These are phyloP conservation scores for Umimayanthus chanpuru DNA, from an alignment of 92 coral and sea anemone species.

Conservation along the genomic window DNA sequence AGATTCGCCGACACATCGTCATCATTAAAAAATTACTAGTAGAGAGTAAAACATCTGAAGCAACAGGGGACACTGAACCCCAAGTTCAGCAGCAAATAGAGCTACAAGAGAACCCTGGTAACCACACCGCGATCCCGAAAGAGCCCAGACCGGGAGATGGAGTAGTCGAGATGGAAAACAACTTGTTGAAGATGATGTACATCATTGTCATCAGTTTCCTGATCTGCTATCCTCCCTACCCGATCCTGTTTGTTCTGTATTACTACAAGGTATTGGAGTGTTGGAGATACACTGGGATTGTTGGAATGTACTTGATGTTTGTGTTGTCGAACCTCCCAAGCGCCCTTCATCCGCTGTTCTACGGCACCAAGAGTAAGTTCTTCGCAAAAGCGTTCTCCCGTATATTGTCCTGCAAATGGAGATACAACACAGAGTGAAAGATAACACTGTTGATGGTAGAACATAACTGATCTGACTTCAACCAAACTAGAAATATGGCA, in stretches of 20 bases:
- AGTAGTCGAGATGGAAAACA: slow-evolving; percentile 31
- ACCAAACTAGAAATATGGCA: no score
- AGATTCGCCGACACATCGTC: slow-evolving; percentile 43
- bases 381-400: background rate
- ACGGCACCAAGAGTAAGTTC: no score
- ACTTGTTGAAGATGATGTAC: slow-evolving; percentile 50
- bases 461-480: no score
- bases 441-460: no score
- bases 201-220: slow-evolving; percentile 14
- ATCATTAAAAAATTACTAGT: slow-evolving; percentile 8
- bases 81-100: background rate
- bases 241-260: background rate
- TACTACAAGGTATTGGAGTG: background rate
- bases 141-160: background rate
- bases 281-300: background rate
- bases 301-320: background rate
- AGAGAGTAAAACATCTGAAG: background rate
- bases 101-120: background rate
- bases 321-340: background rate
- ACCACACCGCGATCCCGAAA: no score
- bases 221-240: background rate
- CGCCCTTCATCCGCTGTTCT: no score
- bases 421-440: no score
- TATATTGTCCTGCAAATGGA: no score
- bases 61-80: background rate